phyloP scores from a whole-genome alignment of 2,797 vertebrate genomes.

The Lacerta viridis region DNA sequence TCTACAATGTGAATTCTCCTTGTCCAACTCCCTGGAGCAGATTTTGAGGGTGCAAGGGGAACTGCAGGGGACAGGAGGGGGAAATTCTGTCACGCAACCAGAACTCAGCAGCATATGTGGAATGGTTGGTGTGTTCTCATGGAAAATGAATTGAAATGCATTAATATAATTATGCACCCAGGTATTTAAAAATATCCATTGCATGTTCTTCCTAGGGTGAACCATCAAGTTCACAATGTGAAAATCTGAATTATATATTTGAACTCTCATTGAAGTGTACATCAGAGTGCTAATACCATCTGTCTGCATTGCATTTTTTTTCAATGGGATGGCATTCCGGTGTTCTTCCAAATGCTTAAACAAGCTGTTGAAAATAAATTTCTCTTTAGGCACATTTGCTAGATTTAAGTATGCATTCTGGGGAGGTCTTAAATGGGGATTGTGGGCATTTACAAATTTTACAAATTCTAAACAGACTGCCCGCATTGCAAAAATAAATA shows the following conservation, averaged over 20 bases:
- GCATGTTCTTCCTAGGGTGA: neutral
- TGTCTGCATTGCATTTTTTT: neutral
- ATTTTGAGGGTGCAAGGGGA: no score
- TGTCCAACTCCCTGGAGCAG: no score
- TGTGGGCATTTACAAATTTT: neutral
- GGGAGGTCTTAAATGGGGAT: neutral
- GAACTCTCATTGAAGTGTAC: neutral
- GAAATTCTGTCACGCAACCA: no score
- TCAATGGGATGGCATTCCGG: no score
- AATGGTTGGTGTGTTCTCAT: neutral
- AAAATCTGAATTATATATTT: neutral
- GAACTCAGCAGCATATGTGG: no score
- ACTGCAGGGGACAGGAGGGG: no score
- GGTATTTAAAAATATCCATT: neutral
- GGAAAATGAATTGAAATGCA: neutral
- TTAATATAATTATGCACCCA: neutral
- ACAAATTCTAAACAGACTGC: neutral
- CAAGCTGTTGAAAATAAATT: neutral
- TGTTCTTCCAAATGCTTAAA: neutral
- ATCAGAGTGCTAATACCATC: neutral
- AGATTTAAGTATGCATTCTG: neutral
- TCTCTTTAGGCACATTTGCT: neutral
- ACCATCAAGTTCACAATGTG: no score
- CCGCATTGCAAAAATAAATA: neutral
- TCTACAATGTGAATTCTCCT: no score